These are phyloP conservation scores for Drosophila falleni DNA, from an alignment of 2,888 invertebrate species.

Conservation along the genomic window DNA sequence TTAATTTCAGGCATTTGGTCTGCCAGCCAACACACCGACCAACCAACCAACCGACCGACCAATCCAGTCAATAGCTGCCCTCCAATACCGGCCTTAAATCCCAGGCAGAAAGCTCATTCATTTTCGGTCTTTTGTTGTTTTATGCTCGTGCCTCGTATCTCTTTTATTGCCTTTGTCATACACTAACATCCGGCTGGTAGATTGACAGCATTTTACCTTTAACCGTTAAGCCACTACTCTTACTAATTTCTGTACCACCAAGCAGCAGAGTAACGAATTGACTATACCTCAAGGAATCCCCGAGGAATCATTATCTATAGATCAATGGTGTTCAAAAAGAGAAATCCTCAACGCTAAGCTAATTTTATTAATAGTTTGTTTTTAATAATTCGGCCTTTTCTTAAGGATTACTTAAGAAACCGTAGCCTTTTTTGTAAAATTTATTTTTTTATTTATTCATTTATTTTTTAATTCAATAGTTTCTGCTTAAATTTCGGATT, in stretches of 20 bases:
- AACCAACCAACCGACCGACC: neutral
- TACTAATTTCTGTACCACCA: neutral
- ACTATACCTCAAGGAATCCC: neutral
- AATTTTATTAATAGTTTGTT: too few relatives aligned
- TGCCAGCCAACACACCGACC: constrained; percentile 3
- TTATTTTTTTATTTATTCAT: too few relatives aligned
- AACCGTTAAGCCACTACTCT: constrained; percentile 2
- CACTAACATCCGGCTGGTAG: constrained; percentile 27
- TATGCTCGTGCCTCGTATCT: constrained; percentile 58
- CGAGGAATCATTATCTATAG: neutral
- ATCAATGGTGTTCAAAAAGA: too few relatives aligned
- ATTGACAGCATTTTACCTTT: constrained; percentile 14
- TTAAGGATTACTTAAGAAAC: too few relatives aligned
- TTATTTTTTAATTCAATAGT: too few relatives aligned
- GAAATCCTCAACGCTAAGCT: too few relatives aligned
- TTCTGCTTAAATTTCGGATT: too few relatives aligned
- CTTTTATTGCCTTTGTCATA: constrained; percentile 67
- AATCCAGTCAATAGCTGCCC: neutral
- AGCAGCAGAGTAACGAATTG: neutral
- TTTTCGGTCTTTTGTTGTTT: constrained; percentile 68
- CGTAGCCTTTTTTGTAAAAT: too few relatives aligned
- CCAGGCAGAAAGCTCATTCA: constrained; percentile 57
- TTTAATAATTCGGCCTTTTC: too few relatives aligned
- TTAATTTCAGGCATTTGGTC: constrained; percentile 56
- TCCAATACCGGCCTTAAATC: constrained; percentile 13